These are phyloP conservation scores for Ochropacha duplaris DNA, from an alignment of 2,888 invertebrate species.

Conservation along the genomic window DNA sequence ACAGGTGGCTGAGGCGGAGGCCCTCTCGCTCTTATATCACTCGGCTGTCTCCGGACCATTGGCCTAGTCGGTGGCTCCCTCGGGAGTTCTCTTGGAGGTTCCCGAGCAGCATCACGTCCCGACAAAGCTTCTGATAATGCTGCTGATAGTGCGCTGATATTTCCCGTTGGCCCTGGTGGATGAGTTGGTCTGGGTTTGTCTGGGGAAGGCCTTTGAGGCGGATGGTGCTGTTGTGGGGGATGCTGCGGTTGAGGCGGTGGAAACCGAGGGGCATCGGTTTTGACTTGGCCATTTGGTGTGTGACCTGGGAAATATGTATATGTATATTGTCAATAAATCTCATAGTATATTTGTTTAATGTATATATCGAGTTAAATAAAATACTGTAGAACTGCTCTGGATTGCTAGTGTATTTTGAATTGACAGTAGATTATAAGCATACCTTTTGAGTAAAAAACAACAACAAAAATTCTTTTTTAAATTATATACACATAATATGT, in stretches of 20 bases:
- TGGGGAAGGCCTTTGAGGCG: constrained; percentile 56
- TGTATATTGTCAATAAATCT: too few relatives aligned
- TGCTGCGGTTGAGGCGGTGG: constrained; percentile 56
- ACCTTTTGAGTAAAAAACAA: too few relatives aligned
- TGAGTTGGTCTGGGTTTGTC: constrained; percentile 54
- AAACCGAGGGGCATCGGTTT: constrained; percentile 62
- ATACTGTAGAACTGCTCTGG: too few relatives aligned
- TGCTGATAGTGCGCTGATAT: constrained; percentile 64
- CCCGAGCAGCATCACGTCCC: constrained; percentile 42
- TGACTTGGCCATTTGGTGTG: constrained; percentile 69
- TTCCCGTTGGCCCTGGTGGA: constrained; percentile 41
- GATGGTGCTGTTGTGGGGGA: constrained; percentile 51
- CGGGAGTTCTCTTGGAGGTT: constrained; percentile 70
- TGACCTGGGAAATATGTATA: constrained; percentile 39
- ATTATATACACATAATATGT: too few relatives aligned
- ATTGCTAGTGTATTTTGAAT: too few relatives aligned
- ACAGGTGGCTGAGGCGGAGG: constrained; percentile 93
- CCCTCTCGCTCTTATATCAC: constrained; percentile 82
- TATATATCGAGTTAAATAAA: too few relatives aligned
- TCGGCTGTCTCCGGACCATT: constrained; percentile 64
- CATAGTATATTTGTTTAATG: too few relatives aligned
- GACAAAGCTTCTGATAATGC: constrained; percentile 67
- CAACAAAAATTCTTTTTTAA: too few relatives aligned
- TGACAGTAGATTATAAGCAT: too few relatives aligned
- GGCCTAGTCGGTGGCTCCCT: constrained; percentile 52